Evolutionary conservation across 2,113 vertebrate genomes (phyloP).

Genomic region (Cynopterus brachyotis): DNA sequence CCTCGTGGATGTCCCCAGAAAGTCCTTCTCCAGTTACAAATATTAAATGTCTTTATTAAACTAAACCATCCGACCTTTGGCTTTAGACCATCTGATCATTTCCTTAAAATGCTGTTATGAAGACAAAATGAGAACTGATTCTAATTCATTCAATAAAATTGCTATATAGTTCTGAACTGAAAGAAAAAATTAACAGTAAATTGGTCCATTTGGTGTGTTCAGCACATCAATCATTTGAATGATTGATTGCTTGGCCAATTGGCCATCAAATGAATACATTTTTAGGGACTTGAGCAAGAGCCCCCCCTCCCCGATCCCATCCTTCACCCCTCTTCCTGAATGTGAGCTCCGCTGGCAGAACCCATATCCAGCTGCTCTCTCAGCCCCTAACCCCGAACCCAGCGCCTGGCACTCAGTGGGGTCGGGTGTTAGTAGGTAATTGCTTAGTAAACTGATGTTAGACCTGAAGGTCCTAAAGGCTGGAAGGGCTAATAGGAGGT

Average conservation of each 20-base stretch:
- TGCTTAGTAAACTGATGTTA: neutral
- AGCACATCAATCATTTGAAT: neutral
- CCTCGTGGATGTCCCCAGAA: neutral
- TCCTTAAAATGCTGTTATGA: neutral
- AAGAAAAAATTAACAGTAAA: neutral
- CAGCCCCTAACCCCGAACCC: rapidly evolving
- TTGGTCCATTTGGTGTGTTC: neutral
- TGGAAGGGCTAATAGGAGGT: neutral
- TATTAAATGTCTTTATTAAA: neutral
- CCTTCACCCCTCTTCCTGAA: neutral
- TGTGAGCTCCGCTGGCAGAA: rapidly evolving
- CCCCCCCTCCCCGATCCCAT: neutral
- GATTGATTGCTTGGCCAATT: neutral
- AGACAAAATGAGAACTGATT: conserved; percentile 14
- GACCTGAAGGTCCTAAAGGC: neutral
- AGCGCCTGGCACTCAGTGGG: neutral
- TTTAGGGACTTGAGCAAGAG: neutral
- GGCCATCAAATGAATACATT: neutral
- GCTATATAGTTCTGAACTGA: neutral
- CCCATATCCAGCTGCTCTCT: neutral
- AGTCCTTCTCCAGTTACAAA: neutral
- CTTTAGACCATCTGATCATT: neutral
- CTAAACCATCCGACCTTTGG: neutral
- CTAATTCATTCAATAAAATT: neutral
- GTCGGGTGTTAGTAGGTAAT: neutral